Evolutionary conservation across 35 echinoderm and acorn worm genomes (phyloP), one percentile per base, ranked within the genome.

Genomic region (Patiria miniata): DNA sequence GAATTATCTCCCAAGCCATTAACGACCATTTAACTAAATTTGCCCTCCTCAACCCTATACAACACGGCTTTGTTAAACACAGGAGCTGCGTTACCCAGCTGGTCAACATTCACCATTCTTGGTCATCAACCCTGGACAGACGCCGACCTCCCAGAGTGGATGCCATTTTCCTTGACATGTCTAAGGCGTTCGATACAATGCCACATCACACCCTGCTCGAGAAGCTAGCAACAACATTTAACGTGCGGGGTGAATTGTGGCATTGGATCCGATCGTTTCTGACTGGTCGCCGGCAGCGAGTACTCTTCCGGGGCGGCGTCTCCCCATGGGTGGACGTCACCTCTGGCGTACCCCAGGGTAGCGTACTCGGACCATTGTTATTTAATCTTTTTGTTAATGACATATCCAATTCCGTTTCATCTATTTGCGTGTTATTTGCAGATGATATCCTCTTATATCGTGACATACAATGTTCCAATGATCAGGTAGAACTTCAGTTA

Each of bases 351-450:
- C 91, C 91, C 10, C 91, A 93, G 33, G 91, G 91, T 21, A 87
- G 77, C 39, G 86, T 87, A 7, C 58, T 93, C 4, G 91, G 91
- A 83, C 18, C n/a, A n/a, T n/a, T n/a, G n/a, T n/a, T n/a, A n/a
- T n/a, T n/a, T n/a, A n/a, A n/a, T n/a, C n/a, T n/a, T n/a, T 92
- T 86, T 68, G 86, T 92, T 12, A 93, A 93, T 78, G 91, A 93
- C 85, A 79, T 93, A 77, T 57, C 84, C 51, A 17, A 42, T 7
- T 33, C 10, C 1, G 47, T 81, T 34, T 73, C 69, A 22, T 87
- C 91, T 82, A 61, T 17, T 78, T 73, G 39, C 54, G 77, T 61
- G 29, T n/a, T 82, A 51, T 93, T 93, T 78, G 91, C 91, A 38
- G 91, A 93, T 69, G 91, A 93, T 39, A 82, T 78, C 34, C 21